Percentiles rank a stretch among this genome's conserved stretches.
These are phyloP conservation scores for Megalops atlanticus DNA, from an alignment of 2,113 vertebrate species.

Conservation along the genomic window DNA sequence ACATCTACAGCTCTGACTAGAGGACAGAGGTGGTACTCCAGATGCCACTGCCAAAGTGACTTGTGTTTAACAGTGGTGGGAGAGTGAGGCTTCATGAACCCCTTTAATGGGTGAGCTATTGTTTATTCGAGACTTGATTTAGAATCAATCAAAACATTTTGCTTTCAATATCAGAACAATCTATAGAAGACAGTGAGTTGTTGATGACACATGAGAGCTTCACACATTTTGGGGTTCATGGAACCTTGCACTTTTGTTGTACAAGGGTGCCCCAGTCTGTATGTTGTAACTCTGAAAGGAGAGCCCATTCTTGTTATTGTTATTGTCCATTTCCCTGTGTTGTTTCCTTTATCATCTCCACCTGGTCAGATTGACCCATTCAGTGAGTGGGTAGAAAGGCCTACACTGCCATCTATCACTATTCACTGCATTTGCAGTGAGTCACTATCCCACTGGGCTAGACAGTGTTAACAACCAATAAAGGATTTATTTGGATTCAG, in stretches of 20 bases:
- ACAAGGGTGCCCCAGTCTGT: background rate
- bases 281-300: background rate
- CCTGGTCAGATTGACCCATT: background rate
- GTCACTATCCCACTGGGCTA: too few relatives aligned
- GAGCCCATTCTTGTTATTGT: too few relatives aligned
- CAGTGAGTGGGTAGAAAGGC: background rate
- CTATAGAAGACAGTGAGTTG: background rate
- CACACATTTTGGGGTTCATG: background rate
- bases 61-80: too few relatives aligned
- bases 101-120: too few relatives aligned
- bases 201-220: background rate
- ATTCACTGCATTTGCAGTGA: too few relatives aligned
- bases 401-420: too few relatives aligned
- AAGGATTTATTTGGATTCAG: too few relatives aligned
- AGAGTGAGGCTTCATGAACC: background rate
- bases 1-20: constrained; percentile 71
- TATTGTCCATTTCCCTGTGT: background rate
- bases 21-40: background rate
- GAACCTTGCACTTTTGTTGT: background rate
- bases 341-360: background rate
- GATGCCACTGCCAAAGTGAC: background rate
- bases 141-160: background rate
- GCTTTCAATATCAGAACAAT: too few relatives aligned
- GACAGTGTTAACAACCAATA: too few relatives aligned
- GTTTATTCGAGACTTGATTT: too few relatives aligned